A percentile compares a stretch with the other conserved stretches of the same genome.
These are phyloP conservation scores for Sarcoramphus papa DNA, from an alignment of 2,797 vertebrate genomes.

Conservation along the genomic window DNA sequence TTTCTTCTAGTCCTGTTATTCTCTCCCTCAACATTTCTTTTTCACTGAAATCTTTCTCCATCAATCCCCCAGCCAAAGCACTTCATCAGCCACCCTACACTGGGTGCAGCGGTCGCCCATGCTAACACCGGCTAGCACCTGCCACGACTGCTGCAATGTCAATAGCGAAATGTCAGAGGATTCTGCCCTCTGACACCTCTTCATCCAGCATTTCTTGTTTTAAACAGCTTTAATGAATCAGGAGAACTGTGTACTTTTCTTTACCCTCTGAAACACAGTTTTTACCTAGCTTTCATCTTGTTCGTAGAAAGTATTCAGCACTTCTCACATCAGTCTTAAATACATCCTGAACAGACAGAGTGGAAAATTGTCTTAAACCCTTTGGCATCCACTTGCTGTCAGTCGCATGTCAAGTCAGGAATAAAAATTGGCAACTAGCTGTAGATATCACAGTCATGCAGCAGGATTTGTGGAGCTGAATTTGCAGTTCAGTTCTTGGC, in stretches of 20 bases:
- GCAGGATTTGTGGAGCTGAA: slow-evolving; percentile 50
- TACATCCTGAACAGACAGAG: slow-evolving; percentile 34
- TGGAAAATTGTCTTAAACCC: slow-evolving; percentile 58
- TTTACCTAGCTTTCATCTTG: neutral
- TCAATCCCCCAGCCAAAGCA: neutral
- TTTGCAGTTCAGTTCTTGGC: slow-evolving; percentile 32
- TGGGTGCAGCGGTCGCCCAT: neutral
- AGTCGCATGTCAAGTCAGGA: slow-evolving; percentile 41
- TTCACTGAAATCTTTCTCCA: neutral
- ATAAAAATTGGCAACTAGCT: slow-evolving; percentile 54
- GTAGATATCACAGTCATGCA: slow-evolving; percentile 33
- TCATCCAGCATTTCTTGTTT: neutral
- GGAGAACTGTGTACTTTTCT: neutral
- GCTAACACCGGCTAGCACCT: fast-evolving
- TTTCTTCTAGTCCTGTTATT: neutral
- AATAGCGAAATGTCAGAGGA: neutral
- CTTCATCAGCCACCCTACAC: neutral
- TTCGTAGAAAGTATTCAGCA: neutral
- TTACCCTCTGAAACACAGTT: neutral
- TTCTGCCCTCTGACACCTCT: neutral
- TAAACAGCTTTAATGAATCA: neutral
- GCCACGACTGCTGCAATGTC: neutral
- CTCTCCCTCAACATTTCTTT: neutral
- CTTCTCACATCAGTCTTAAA: slow-evolving; percentile 11
- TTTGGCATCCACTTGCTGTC: slow-evolving; percentile 58